Evolutionary conservation across 1,140 invertebrate genomes (phyloP).

Genomic region (Drosophila ogumai): DNA sequence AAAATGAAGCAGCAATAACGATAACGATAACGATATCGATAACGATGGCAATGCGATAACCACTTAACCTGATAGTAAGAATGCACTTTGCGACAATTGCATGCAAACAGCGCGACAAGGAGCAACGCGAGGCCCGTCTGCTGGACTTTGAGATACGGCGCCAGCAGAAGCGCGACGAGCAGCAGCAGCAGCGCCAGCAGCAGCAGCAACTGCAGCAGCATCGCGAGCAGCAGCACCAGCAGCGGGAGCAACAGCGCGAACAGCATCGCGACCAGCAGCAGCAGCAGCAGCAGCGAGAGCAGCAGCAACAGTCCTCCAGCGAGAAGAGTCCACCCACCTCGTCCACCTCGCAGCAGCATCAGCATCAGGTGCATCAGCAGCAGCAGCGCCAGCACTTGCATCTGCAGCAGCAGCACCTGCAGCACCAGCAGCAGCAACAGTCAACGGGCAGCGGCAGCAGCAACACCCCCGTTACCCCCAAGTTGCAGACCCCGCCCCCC

Average conservation of each 20-base stretch:
- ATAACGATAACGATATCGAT: slow-evolving; percentile 22
- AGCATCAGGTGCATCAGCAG: slow-evolving; percentile 39
- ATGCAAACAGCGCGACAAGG: slow-evolving; percentile 84
- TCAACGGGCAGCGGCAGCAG: slow-evolving; percentile 53
- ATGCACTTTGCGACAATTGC: slow-evolving; percentile 83
- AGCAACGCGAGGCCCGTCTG: slow-evolving; percentile 83
- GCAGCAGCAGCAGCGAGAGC: slow-evolving; percentile 46
- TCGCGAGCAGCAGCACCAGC: slow-evolving; percentile 68
- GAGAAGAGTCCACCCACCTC: slow-evolving; percentile 64
- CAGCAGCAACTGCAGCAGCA: slow-evolving; percentile 79
- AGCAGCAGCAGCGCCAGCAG: slow-evolving; percentile 80
- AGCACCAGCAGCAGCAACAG: slow-evolving; percentile 55
- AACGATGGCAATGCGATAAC: slow-evolving; percentile 46
- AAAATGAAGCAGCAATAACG: slow-evolving; percentile 31
- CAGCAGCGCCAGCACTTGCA: slow-evolving; percentile 56
- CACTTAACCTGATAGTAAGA: slow-evolving; percentile 70
- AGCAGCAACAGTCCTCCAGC: slow-evolving; percentile 46
- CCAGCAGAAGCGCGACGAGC: slow-evolving; percentile 84
- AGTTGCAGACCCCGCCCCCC: slow-evolving; percentile 72
- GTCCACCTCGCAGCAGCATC: slow-evolving; percentile 50
- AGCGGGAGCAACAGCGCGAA: slow-evolving; percentile 59
- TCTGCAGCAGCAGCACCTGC: slow-evolving; percentile 55
- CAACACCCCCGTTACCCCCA: slow-evolving; percentile 73
- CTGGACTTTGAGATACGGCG: slow-evolving; percentile 84
- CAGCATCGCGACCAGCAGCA: slow-evolving; percentile 48